phyloP scores from a whole-genome alignment of 2,113 vertebrate genomes.

The Connochaetes taurinus region DNA sequence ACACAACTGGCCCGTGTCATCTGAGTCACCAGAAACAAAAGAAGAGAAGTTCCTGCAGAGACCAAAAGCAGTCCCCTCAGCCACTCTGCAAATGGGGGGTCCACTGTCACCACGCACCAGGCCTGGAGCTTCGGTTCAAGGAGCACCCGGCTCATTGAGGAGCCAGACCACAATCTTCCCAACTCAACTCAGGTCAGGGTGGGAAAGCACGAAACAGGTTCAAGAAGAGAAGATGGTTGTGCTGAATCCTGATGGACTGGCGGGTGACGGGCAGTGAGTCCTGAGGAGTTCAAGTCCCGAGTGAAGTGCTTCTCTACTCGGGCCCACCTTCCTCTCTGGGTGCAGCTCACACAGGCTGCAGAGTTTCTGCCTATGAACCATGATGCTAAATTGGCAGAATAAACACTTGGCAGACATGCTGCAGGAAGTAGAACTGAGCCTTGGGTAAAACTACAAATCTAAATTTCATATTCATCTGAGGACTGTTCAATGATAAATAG shows the following conservation, averaged over 20 bases:
- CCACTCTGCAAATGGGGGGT: background rate
- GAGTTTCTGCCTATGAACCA: background rate
- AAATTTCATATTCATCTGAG: background rate
- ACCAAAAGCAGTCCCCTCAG: background rate
- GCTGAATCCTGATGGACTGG: background rate
- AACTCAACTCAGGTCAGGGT: background rate
- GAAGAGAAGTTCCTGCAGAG: background rate
- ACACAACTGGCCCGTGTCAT: background rate
- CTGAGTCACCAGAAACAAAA: background rate
- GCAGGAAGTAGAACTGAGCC: background rate
- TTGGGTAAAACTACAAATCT: background rate
- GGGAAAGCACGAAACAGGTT: background rate
- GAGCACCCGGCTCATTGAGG: accelerated
- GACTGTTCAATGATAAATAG: background rate
- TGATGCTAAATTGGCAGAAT: background rate
- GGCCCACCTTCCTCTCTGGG: background rate
- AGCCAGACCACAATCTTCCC: background rate
- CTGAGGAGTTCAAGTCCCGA: background rate
- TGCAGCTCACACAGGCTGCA: background rate
- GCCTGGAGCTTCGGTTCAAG: background rate
- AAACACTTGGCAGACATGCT: background rate
- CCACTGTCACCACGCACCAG: accelerated
- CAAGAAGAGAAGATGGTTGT: background rate
- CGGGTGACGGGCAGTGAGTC: background rate
- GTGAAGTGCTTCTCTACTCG: background rate